phyloP scores from a whole-genome alignment of 2,113 vertebrate genomes.

The Antigone vipio region DNA sequence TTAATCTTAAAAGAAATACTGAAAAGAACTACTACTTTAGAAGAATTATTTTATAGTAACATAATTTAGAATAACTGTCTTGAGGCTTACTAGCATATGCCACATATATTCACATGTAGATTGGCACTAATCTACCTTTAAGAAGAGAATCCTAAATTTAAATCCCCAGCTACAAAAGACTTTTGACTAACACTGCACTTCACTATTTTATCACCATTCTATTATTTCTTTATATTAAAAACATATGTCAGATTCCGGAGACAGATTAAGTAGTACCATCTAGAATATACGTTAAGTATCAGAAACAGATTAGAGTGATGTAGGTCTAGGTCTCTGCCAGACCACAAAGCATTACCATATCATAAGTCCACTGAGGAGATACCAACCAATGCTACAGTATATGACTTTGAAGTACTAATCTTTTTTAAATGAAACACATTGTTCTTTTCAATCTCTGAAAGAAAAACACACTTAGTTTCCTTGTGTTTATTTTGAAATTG shows the following conservation, averaged over 20 bases:
- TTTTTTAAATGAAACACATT: neutral
- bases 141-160: neutral
- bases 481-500: neutral
- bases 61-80: neutral
- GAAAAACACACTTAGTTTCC: neutral
- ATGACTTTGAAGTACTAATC: neutral
- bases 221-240: constrained; percentile 1
- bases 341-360: neutral
- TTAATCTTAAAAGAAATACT: neutral
- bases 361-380: neutral
- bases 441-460: neutral
- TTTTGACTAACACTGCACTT: neutral
- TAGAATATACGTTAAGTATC: neutral
- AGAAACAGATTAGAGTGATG: neutral
- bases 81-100: neutral
- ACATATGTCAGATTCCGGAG: neutral
- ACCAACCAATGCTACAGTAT: neutral
- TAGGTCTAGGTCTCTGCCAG: neutral
- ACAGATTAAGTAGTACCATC: neutral
- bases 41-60: neutral
- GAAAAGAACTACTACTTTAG: neutral
- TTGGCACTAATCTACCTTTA: neutral
- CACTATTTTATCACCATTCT: neutral
- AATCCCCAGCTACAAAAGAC: neutral
- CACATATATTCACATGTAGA: neutral